Evolutionary conservation across 2,113 vertebrate species (phyloP).

Genomic region (Azemiops feae): DNA sequence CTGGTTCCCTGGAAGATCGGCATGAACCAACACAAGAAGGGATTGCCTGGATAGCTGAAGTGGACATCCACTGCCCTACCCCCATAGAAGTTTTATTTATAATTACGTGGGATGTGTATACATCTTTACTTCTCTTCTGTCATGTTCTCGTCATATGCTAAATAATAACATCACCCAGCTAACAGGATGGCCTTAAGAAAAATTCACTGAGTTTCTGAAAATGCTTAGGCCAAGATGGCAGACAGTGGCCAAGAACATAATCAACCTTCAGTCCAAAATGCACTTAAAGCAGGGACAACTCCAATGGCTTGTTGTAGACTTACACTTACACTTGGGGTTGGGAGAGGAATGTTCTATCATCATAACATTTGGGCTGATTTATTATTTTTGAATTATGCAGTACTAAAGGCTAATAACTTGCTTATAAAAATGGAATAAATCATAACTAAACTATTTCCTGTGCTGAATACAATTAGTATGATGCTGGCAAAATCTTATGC

Average conservation of each 20-base stretch:
- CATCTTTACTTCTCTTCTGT: not conserved
- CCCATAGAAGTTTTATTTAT: not conserved
- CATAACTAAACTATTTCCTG: too few species aligned
- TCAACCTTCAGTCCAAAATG: constrained; percentile 10
- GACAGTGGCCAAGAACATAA: constrained; percentile 2
- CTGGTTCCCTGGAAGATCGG: not conserved
- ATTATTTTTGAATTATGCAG: not conserved
- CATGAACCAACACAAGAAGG: not conserved
- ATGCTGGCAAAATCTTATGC: not conserved
- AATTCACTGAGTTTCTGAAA: not conserved
- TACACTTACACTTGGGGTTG: not conserved
- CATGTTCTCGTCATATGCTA: not conserved
- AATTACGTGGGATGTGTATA: not conserved
- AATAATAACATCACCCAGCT: not conserved
- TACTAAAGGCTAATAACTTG: not conserved
- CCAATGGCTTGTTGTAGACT: not conserved
- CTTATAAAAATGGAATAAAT: not conserved
- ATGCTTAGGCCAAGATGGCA: not conserved
- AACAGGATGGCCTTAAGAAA: not conserved
- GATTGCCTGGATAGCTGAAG: not conserved
- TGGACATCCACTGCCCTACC: not conserved
- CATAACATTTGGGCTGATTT: not conserved
- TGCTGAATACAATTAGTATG: not conserved
- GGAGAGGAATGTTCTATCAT: not conserved
- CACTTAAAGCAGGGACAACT: not conserved